Evolutionary conservation across 1,140 invertebrate genomes (phyloP), one percentile per base, ranked within the genome.

Genomic region (Vanessa atalanta): DNA sequence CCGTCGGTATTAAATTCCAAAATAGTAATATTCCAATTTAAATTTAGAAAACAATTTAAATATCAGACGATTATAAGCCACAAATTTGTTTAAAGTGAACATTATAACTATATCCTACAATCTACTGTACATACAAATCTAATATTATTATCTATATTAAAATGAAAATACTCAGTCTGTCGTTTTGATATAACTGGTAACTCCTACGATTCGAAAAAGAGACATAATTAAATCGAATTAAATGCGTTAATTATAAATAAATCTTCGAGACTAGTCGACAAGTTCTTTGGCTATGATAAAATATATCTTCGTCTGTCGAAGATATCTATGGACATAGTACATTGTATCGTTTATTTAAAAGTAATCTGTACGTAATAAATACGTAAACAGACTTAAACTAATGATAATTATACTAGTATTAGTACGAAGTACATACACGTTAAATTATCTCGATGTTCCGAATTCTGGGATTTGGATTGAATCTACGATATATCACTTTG

Each of bases 141-240:
- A 80, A 68, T 37, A 43, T 43, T 72, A 72, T 75, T 78, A 71
- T 76, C 65, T 78, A 81, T 74, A 57, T 26, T 81, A 80, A 84
- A 84, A 81, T 73, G 81, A 86, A 83, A 78, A 77, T 82, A 74
- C 72, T 84, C 85, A 88, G 87, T 88, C 87, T 85, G 86, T 87
- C 82, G 76, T 80, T 89, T 82, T 89, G 84, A 87, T 85, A 88
- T 89, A 86, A 73, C 75, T 88, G 89, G 88, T 91, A 91, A 91
- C 87, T 81, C 77, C 81, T 76, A 77, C 82, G 73, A 76, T 72
- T 60, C 76, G 81, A 77, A 68, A 79, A 66, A 67, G 66, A 73
- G 67, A 47, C 71, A 55, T 75, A 81, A 82, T 82, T 76, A 78
- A 75, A 81, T 79, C 82, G 84, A 67, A 74, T 55, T 74, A 87